Evolutionary conservation across 2,113 vertebrate genomes (phyloP).

Genomic region (Sphyrna mokarran): DNA sequence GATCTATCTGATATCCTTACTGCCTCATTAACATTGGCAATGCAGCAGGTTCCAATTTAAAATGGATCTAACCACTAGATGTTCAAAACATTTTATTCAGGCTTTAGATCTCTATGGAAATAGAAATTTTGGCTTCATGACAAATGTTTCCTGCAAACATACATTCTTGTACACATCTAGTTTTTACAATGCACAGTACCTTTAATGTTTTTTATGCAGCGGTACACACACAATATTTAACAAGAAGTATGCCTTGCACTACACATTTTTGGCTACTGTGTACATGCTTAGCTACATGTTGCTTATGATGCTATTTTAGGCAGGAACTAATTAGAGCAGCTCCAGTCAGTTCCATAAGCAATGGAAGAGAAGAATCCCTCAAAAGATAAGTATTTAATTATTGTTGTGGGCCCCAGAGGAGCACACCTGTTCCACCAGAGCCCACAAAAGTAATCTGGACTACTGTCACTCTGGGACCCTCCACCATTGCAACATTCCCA

Average conservation of each 20-base stretch:
- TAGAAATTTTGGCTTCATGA: not conserved
- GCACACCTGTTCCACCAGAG: not conserved
- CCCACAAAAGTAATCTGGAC: not conserved
- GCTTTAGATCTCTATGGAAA: not conserved
- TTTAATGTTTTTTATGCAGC: not conserved
- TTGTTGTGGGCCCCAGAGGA: no score
- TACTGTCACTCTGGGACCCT: not conserved
- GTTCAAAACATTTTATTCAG: not conserved
- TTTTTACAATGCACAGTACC: not conserved
- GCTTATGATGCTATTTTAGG: not conserved
- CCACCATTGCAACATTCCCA: not conserved
- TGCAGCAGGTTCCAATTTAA: not conserved
- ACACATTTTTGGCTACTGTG: not conserved
- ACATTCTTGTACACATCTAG: not conserved
- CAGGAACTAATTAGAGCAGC: no score
- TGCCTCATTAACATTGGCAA: not conserved
- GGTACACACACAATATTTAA: not conserved
- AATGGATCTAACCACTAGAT: not conserved
- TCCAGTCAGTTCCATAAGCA: not conserved
- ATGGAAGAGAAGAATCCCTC: not conserved
- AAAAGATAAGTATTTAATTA: not conserved
- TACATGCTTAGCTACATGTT: not conserved
- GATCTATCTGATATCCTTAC: not conserved
- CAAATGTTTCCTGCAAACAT: not conserved
- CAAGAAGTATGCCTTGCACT: not conserved